Base-by-base conservation (phyloP, 2,888 invertebrate species). In the Hymenopus coronatus region DNA sequence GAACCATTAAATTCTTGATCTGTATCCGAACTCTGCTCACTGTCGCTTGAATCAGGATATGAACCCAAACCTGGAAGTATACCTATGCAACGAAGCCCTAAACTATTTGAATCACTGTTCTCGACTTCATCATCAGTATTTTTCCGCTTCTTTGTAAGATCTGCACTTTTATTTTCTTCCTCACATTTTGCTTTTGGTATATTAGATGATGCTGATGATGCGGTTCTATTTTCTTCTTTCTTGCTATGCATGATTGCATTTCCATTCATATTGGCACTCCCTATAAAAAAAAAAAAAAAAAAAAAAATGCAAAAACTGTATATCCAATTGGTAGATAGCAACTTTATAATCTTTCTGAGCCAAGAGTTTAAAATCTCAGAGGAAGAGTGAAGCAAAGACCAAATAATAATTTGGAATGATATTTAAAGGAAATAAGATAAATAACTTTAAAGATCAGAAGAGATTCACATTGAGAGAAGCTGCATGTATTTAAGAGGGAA, bases 31-130 rank as follows among this genome's bases (percentile, higher is more conserved):
- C 96, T 96, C 88, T 95, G 93, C 89, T 95, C 95, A 91, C 94
- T 95, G 90, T 95, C 95, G 91, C 95, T 96, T 0, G 97, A 96
- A 90, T 96, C 96, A 0, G 95, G 95, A 91, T 97, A 98, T 90
- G 95, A 54, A 0, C 97, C 97, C 88, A 98, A 94, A 0, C 98
- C 98, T 0, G 98, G 98, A 89, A 98, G 93, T 88, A 98, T 95
- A 0, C 96, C 98, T 89, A 97, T 95, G 92, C 97, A 97, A 81
- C 94, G 95, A 90, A 97, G 91, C 12, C 92, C 91, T 6, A 91
- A 86, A 12, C 54, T 70, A 40, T 28, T 30, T 9, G 85, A 28
- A 40, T 88, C 88, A 12, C 33, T 83, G 33, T 88, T 83, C 28
- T 84, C 82, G 3, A 25, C 70, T 20, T 82, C 88, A 25, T 70